Evolutionary conservation across 2,888 invertebrate genomes (phyloP), one percentile per base, ranked within the genome.

Genomic region (Harpalus rufipes): DNA sequence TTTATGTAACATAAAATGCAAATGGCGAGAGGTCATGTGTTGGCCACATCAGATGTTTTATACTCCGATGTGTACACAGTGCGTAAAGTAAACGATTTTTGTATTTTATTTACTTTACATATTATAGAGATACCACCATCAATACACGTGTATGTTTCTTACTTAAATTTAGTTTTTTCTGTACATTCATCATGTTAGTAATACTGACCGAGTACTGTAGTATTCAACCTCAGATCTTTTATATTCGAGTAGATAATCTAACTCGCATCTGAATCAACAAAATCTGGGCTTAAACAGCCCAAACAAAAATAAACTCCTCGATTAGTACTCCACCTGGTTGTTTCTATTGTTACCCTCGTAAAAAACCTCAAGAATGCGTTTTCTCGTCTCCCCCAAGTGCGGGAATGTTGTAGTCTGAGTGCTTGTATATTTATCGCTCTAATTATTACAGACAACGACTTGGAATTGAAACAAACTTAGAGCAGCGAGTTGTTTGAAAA

Each of bases 391-490:
- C 58, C 61, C 81, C 25, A 41, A n/a, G 44, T 25, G 12, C 18
- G 44, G 18, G 65, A 81, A n/a, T 51, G 63, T 44, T 63, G 81
- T 65, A 63, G 41, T 10, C 72, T 74, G 18, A 41, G 44, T 74
- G 41, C 18, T 78, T 78, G 32, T 65, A 32, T 81, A 81, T 81
- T 81, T 81, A 81, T 81, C 65, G 81, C 65, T 44, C 63, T 81
- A 81, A 81, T 81, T 81, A 81, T 81, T 65, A 44, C 51, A 65
- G 81, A 59, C 51, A 81, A 81, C 81, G 65, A 12, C 81, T 63
- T 21, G 18, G 41, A 78, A 78, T 59, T 56, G 32, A n/a, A 56
- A 58, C 78, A 44, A 74, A 74, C 44, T 74, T 74, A 21, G 72
- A 16, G 72, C 41, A 44, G 14, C 10, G 39, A 81, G 39, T 81